Conservation (phyloP, 2,888 invertebrate genomes). For the Amphipyra berbera region DNA sequence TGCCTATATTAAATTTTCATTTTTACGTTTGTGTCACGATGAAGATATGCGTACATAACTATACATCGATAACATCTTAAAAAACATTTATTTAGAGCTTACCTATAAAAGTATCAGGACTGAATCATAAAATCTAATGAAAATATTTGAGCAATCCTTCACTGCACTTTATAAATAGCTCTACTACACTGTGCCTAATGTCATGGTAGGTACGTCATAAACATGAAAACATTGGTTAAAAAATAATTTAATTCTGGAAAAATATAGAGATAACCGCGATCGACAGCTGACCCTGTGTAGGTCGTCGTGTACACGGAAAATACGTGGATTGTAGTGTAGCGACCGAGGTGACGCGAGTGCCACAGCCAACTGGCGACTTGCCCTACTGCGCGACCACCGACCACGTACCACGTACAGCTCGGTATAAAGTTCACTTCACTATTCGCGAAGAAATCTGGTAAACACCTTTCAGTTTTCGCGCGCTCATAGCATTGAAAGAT, state of each 20-base stretch:
- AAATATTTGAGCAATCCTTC: conserved; percentile 40
- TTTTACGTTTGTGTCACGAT: not conserved
- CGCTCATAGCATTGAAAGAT: conserved; percentile 40
- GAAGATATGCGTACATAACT: not conserved
- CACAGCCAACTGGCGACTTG: conserved; percentile 87
- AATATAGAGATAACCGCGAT: conserved; percentile 51
- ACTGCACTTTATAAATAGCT: conserved; percentile 54
- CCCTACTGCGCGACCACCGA: conserved; percentile 78
- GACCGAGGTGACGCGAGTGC: conserved; percentile 75
- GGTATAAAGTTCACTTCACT: conserved; percentile 84
- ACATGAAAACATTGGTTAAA: conserved; percentile 19
- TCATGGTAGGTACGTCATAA: conserved; percentile 22
- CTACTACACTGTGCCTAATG: conserved; percentile 26
- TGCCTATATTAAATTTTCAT: not conserved
- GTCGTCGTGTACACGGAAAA: conserved; percentile 70
- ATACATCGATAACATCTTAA: not conserved
- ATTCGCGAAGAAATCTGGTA: conserved; percentile 65
- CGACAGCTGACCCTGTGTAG: conserved; percentile 71
- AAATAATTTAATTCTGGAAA: conserved; percentile 18
- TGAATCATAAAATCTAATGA: conserved; percentile 27
- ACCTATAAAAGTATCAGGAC: conserved; percentile 40
- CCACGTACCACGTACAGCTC: conserved; percentile 65
- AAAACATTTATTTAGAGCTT: conserved; percentile 26
- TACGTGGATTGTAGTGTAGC: conserved; percentile 64
- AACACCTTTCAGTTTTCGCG: conserved; percentile 65